A percentile compares a stretch with the other conserved stretches of the same genome.
Evolutionary conservation across 2,888 invertebrate genomes (phyloP).

Genomic region (Sympetrum striolatum): DNA sequence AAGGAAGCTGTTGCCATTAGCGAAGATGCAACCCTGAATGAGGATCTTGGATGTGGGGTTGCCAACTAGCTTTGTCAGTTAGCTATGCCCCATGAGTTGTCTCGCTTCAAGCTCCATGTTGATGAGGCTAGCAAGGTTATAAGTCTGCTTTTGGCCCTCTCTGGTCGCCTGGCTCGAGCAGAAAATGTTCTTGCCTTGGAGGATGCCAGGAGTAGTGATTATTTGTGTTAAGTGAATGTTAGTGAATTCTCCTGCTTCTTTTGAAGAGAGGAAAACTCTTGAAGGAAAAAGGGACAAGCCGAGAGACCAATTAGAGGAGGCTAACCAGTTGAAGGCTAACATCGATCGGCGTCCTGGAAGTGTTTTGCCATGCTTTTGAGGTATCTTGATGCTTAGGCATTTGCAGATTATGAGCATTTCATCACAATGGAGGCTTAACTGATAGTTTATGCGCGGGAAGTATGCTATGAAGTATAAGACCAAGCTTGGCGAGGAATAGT

Average conservation of each 20-base stretch:
- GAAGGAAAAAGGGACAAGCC: conserved; percentile 79
- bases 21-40: conserved; percentile 77
- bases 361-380: conserved; percentile 73
- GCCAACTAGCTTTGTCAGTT: conserved; percentile 65
- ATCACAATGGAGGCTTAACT: conserved; percentile 87
- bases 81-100: conserved; percentile 69
- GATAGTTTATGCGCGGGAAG: conserved; percentile 80
- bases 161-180: conserved; percentile 78
- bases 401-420: conserved; percentile 82
- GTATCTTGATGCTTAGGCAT: conserved; percentile 75
- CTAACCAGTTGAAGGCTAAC: conserved; percentile 79
- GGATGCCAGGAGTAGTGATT: conserved; percentile 64
- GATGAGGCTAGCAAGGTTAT: conserved; percentile 87
- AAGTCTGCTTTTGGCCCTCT: conserved; percentile 77
- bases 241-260: conserved; percentile 64
- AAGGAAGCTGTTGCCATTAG: conserved; percentile 73
- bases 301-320: conserved; percentile 80
- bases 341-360: conserved; percentile 79
- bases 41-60: conserved; percentile 74
- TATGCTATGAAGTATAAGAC: conserved; percentile 85
- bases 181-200: conserved; percentile 68
- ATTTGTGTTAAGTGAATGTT: too few relatives aligned
- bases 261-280: conserved; percentile 69
- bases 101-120: conserved; percentile 74
- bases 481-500: conserved; percentile 80